Percentiles rank a stretch among this genome's conserved stretches.
Evolutionary conservation across 2,888 invertebrate species (phyloP).

Genomic region (Cylindroiulus punctatus): DNA sequence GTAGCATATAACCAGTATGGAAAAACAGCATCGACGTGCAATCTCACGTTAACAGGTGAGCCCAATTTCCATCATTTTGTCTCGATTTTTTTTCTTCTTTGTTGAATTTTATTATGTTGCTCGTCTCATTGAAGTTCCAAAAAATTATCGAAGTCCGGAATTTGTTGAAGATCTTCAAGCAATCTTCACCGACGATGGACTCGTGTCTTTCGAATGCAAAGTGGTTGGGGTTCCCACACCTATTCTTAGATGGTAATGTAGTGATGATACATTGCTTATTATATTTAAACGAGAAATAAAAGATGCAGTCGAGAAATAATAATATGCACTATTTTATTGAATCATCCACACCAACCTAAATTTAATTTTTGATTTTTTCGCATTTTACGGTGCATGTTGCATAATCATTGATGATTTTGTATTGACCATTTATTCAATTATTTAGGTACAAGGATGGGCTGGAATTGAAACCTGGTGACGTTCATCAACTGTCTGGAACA

Average conservation of each 20-base stretch:
- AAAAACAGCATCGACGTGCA: conserved; percentile 62
- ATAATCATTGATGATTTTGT: not conserved
- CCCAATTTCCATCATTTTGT: not conserved
- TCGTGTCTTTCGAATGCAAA: conserved; percentile 92
- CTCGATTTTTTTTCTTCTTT: not conserved
- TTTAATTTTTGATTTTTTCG: too few relatives aligned
- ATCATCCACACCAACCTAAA: too few relatives aligned
- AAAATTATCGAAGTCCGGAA: conserved; percentile 87
- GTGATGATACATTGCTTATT: not conserved
- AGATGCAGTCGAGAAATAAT: too few relatives aligned
- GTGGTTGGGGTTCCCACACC: conserved; percentile 93
- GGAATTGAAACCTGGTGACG: conserved; percentile 90
- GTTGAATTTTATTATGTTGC: not conserved
- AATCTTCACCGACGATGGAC: conserved; percentile 87
- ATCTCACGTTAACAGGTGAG: conserved; percentile 59
- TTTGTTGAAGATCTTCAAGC: conserved; percentile 92
- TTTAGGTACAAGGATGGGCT: conserved; percentile 84
- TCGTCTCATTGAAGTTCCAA: conserved; percentile 76
- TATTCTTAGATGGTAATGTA: conserved; percentile 75
- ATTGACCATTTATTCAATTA: not conserved
- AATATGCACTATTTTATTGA: too few relatives aligned
- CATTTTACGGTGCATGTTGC: not conserved
- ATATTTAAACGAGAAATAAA: too few relatives aligned
- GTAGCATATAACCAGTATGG: conserved; percentile 82
- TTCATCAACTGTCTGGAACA: conserved; percentile 89